Percentiles rank a stretch among this genome's conserved stretches.
These are phyloP conservation scores for Chelonia mydas DNA, from an alignment of 2,797 vertebrate genomes.

Conservation along the genomic window DNA sequence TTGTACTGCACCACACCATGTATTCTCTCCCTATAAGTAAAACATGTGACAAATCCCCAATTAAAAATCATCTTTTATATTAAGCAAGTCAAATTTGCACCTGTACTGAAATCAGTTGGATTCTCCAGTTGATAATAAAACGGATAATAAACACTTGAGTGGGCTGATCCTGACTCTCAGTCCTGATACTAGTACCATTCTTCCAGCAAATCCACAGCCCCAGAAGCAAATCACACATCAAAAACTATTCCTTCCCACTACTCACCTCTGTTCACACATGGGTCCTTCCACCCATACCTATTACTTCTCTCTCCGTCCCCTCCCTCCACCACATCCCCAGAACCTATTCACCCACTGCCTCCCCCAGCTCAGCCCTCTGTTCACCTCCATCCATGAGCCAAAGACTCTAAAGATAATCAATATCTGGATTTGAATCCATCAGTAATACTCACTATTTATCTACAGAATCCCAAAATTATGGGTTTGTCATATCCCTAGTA, in stretches of 20 bases:
- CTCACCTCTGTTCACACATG: background rate
- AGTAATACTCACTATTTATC: background rate
- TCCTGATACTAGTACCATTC: background rate
- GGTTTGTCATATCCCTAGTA: background rate
- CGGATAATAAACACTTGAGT: conserved; percentile 8
- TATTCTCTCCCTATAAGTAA: conserved; percentile 1
- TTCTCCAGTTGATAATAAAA: background rate
- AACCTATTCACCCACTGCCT: background rate
- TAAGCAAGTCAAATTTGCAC: background rate
- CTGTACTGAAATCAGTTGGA: conserved; percentile 23
- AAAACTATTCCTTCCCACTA: background rate
- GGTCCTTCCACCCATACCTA: rapidly evolving
- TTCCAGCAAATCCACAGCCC: background rate
- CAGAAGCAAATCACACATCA: background rate
- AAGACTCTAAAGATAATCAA: background rate
- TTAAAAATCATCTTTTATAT: background rate
- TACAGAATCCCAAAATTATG: background rate
- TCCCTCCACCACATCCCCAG: background rate
- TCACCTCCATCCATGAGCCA: background rate
- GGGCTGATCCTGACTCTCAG: background rate
- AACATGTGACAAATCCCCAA: background rate
- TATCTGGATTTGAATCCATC: background rate
- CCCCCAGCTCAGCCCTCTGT: background rate
- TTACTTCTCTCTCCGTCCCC: background rate
- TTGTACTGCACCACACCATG: background rate